Evolutionary conservation across 2,888 invertebrate genomes (phyloP).

Genomic region (Sphinx pinastri): DNA sequence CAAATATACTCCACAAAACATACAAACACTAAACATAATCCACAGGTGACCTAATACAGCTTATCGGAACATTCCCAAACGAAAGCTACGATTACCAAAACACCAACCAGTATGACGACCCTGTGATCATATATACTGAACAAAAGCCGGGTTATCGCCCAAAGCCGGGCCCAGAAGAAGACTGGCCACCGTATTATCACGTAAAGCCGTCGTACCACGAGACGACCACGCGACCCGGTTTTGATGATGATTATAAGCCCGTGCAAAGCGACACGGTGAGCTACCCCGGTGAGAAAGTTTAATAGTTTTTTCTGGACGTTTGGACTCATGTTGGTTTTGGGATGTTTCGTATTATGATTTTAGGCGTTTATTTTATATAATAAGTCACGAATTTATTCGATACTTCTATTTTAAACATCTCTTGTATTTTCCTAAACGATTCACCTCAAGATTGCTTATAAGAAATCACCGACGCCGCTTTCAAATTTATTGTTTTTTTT

Average conservation of each 20-base stretch:
- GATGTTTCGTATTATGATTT: no score
- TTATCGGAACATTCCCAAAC: conserved; percentile 79
- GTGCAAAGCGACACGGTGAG: conserved; percentile 69
- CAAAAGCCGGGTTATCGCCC: conserved; percentile 47
- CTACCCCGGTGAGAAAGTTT: conserved; percentile 72
- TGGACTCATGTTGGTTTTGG: conserved; percentile 43
- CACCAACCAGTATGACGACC: conserved; percentile 78
- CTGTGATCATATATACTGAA: conserved; percentile 79
- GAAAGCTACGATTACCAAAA: conserved; percentile 76
- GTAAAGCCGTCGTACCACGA: conserved; percentile 81
- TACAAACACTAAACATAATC: conserved; percentile 17
- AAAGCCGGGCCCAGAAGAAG: conserved; percentile 57
- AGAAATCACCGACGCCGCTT: no score
- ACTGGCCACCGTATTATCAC: conserved; percentile 72
- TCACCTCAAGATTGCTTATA: no score
- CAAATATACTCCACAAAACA: not conserved
- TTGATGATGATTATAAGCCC: conserved; percentile 79
- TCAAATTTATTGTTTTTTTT: no score
- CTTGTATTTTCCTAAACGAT: no score
- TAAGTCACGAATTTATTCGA: no score
- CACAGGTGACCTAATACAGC: conserved; percentile 81
- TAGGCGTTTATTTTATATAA: no score
- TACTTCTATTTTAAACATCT: no score
- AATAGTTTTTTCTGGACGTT: conserved; percentile 37
- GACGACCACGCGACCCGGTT: conserved; percentile 55